Evolutionary conservation across 1,140 invertebrate genomes (phyloP), one percentile per base, ranked within the genome.

Genomic region (Geopemphigus sp.): DNA sequence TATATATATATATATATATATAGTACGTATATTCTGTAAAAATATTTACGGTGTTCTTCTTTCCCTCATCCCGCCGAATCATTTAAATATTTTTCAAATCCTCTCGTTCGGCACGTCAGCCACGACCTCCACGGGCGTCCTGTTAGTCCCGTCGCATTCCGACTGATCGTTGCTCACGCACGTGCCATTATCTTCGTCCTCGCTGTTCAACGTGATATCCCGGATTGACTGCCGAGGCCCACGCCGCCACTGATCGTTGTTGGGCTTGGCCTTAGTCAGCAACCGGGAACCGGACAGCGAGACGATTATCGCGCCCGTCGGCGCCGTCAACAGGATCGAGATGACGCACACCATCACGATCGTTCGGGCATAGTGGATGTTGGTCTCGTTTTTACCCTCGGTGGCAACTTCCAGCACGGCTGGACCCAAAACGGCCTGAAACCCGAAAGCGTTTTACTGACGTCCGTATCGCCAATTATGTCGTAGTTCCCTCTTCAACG

Each of bases 241-340:
- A 78, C 91, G 89, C 8, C 90, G 87, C 92, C 92, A 93, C 53
- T 90, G 90, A 84, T 86, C 85, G 8, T 85, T 85, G 0, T 83
- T 83, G 0, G 85, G 83, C 6, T 85, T 84, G 0, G 86, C 86
- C 82, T 89, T 91, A 83, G 87, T 91, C 81, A 98, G 87, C 19
- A 98, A 86, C 81, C 89, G 88, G 0, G 93, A 91, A 0, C 94
- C 95, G 0, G 90, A 87, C 1, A 96, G 83, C 0, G 92, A 91
- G 81, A 97, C 96, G n/a, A 95, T 85, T 61, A 95, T 92, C 24
- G 95, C 94, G 0, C 95, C 95, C 2, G 95, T 86, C 0, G 96
- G 96, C 0, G 96, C 96, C 0, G 95, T 97, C 61, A 97, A 85
- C 1, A 98, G 87, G 74, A 98, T 98, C n/a, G 93, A 94, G 81